Base-by-base conservation (phyloP, 1,140 invertebrate species). In the Aphidius ervi region DNA sequence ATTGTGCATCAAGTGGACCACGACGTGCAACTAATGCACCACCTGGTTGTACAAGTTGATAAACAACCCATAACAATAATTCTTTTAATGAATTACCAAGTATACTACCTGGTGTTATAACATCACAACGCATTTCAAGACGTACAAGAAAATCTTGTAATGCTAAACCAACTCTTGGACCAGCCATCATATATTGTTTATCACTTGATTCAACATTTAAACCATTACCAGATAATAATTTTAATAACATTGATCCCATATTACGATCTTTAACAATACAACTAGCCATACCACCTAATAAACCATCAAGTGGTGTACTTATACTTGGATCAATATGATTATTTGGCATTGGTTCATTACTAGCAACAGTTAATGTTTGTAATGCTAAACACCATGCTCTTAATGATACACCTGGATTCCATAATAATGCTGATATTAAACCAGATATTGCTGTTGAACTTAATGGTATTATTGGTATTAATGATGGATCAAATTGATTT, bases 1-100 rank as follows among this genome's bases (percentile, higher is more conserved):
- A 88, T 71, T 93, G 91, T 2, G 88, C 90, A 81, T 94, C 92
- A 6, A 93, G 76, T 10, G 91, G 90, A n/a, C 91, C 91, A 63
- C 86, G 83, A 59, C 85, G 83, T 39, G 83, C 81, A 37, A 85
- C 83, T 20, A 93, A 84, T 6, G 90, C 85, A 31, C 90, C 90
- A 9, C 85, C 81, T 6, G 86, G 85, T 68, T 86, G 83, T 3
- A 88, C 81, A n/a, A 93, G 73, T 66, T 87, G 84, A 62, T 89
- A 84, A 4, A 92, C 83, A 8, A 92, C 80, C 71, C 85, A 86
- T 6, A 93, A 71, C 31, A 92, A 71, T 3, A 87, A 74, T 64
- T 87, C 85, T 66, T 90, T 90, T 5, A 91, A 75, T n/a, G 82
- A 75, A 60, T 82, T 84, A 10, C 85, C 86, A 48, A 84, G 70